Evolutionary conservation across 2,113 vertebrate species (phyloP).

Genomic region (Colistium nudipinnis): DNA sequence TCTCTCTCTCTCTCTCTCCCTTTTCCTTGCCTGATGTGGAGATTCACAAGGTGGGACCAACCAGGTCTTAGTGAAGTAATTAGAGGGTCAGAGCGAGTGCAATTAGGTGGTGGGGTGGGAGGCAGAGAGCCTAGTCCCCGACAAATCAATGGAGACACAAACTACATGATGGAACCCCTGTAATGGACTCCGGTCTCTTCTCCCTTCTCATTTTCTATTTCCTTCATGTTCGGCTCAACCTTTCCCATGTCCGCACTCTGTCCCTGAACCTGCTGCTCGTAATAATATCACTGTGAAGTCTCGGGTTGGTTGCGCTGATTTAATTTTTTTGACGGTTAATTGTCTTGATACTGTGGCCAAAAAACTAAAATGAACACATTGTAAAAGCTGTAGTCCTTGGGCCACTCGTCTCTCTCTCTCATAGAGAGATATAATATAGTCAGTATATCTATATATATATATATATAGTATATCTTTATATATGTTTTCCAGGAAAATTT

Average conservation of each 20-base stretch:
- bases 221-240: conserved; percentile 28
- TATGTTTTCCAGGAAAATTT: neutral
- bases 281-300: conserved; percentile 37
- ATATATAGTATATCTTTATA: too few species aligned
- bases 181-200: conserved; percentile 73
- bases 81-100: conserved; percentile 61
- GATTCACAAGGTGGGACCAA: conserved; percentile 55
- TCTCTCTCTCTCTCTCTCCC: conserved; percentile 1
- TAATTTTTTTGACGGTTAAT: conserved; percentile 52
- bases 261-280: conserved; percentile 14
- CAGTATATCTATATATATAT: too few species aligned
- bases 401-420: conserved; percentile 12
- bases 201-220: conserved; percentile 51
- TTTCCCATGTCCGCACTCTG: neutral
- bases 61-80: conserved; percentile 76
- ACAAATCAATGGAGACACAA: conserved; percentile 79
- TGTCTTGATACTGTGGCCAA: conserved; percentile 21
- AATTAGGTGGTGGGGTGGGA: conserved; percentile 70
- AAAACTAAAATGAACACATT: conserved; percentile 32
- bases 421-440: too few species aligned
- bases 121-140: conserved; percentile 60
- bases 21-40: neutral
- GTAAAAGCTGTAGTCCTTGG: conserved; percentile 3
- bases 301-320: conserved; percentile 58
- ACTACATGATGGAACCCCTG: conserved; percentile 70